phyloP scores from a whole-genome alignment of 2,888 invertebrate species.

The Drosophila pegasa region DNA sequence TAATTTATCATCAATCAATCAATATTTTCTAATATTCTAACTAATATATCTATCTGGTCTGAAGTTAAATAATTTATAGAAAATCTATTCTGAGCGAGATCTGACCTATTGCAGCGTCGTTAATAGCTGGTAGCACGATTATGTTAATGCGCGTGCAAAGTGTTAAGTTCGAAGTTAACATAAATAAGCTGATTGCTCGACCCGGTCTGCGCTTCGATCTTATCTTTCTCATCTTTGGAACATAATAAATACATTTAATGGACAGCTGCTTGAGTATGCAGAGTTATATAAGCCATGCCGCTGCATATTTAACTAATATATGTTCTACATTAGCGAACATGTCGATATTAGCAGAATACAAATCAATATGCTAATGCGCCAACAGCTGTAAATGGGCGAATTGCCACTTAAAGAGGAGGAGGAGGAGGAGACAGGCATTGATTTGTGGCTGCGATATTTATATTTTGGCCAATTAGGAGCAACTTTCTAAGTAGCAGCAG shows the following conservation, averaged over 20 bases:
- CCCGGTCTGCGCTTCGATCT: not conserved
- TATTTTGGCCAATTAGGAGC: constrained; percentile 29
- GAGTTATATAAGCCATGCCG: constrained; percentile 11
- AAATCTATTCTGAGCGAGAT: not conserved
- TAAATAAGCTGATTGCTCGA: constrained; percentile 2
- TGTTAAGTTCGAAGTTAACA: constrained; percentile 5
- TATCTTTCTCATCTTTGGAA: constrained; percentile 16
- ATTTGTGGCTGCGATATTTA: constrained; percentile 20
- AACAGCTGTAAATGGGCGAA: constrained; percentile 3
- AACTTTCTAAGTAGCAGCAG: constrained; percentile 29
- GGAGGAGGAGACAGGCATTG: not conserved
- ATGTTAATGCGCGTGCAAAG: constrained; percentile 9
- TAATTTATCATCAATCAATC: no score
- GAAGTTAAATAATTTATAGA: not conserved
- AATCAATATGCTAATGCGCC: constrained; percentile 7
- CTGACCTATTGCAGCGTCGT: not conserved
- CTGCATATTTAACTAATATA: not conserved
- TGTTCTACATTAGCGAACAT: constrained; percentile 5
- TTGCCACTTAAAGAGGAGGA: not conserved
- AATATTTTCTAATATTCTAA: not conserved
- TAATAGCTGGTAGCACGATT: constrained; percentile 1
- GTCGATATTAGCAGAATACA: constrained; percentile 2
- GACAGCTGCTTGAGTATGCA: constrained; percentile 9
- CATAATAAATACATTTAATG: constrained; percentile 7
- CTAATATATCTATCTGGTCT: not conserved